Conservation (phyloP, 2,888 invertebrate genomes). For the Caenorhabditis afra region DNA sequence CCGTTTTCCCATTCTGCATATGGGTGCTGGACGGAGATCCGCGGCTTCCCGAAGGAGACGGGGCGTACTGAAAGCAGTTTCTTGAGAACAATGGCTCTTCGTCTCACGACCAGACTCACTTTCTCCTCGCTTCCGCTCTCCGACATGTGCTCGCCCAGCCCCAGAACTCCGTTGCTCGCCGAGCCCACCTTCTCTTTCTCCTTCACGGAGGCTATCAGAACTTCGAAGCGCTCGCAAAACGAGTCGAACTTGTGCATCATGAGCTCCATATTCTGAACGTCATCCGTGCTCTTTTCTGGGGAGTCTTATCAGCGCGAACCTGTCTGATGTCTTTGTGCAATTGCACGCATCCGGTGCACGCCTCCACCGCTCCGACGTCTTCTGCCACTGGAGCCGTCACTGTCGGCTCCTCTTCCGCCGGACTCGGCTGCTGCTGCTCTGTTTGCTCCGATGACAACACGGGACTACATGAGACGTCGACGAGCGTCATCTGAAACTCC, state of each 20-base stretch:
- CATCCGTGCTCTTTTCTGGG: too few relatives aligned
- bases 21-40: conserved; percentile 60
- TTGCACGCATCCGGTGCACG: conserved; percentile 64
- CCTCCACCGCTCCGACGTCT: not conserved
- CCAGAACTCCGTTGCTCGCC: not conserved
- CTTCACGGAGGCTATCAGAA: conserved; percentile 44
- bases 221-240: conserved; percentile 58
- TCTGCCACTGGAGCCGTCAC: not conserved
- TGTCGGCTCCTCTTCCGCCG: conserved; percentile 5
- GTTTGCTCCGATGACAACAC: conserved; percentile 18
- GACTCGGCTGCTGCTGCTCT: not conserved
- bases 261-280: conserved; percentile 54
- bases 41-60: conserved; percentile 61
- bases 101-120: too few relatives aligned
- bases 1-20: conserved; percentile 51
- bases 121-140: conserved; percentile 68
- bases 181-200: conserved; percentile 33
- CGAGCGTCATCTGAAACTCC: conserved; percentile 56
- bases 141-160: conserved; percentile 50
- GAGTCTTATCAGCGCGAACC: too few relatives aligned
- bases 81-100: too few relatives aligned
- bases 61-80: conserved; percentile 58
- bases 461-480: conserved; percentile 25
- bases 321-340: conserved; percentile 66
- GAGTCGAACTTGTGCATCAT: conserved; percentile 63